Conservation (phyloP, 2,113 vertebrate genomes). For the Ariopsis seemanni region DNA sequence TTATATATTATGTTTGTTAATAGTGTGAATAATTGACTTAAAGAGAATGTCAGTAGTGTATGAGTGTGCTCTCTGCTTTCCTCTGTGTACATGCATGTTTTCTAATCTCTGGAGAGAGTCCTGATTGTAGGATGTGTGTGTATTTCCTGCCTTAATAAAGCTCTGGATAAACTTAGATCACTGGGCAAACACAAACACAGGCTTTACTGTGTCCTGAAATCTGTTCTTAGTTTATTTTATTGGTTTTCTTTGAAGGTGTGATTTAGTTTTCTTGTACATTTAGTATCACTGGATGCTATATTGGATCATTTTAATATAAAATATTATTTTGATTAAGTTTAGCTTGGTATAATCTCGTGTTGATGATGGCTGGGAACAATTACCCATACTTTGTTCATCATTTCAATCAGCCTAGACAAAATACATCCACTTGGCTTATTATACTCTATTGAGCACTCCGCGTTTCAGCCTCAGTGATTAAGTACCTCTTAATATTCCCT, state of each 20-base stretch:
- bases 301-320: background rate
- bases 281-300: background rate
- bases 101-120: background rate
- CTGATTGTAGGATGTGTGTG: conserved; percentile 14
- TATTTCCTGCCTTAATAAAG: conserved; percentile 35
- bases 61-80: background rate
- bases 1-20: background rate
- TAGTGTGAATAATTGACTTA: background rate
- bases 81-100: background rate
- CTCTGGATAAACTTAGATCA: background rate
- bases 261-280: background rate
- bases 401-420: conserved; percentile 70
- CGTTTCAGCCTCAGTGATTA: conserved; percentile 71
- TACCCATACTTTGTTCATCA: conserved; percentile 64
- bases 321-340: background rate
- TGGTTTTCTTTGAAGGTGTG: background rate
- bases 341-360: background rate
- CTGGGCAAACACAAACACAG: background rate
- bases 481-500: conserved; percentile 73
- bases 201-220: background rate
- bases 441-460: conserved; percentile 58
- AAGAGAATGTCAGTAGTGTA: background rate
- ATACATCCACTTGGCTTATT: conserved; percentile 69
- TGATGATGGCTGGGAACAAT: conserved; percentile 60
- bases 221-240: background rate